Evolutionary conservation across 2,888 invertebrate genomes (phyloP).

Genomic region (Zaprionus bogoriensis): DNA sequence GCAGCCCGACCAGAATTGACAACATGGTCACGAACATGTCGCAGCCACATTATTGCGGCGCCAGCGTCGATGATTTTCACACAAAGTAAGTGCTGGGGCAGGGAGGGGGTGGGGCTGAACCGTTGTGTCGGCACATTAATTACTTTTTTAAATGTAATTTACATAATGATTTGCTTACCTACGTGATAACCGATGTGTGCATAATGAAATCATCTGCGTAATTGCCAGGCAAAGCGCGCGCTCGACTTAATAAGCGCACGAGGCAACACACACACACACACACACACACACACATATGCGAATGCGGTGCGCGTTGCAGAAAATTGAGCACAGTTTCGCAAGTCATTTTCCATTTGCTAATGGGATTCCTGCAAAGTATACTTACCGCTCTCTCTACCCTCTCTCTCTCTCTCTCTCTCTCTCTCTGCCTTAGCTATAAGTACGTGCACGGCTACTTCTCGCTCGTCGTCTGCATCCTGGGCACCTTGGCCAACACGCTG

Average conservation of each 20-base stretch:
- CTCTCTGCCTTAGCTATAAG: constrained; percentile 85
- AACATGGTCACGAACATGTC: constrained; percentile 80
- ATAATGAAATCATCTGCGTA: constrained; percentile 59
- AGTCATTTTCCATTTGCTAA: not conserved
- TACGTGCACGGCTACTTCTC: constrained; percentile 93
- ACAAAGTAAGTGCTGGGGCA: constrained; percentile 76
- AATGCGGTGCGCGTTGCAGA: no score
- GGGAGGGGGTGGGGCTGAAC: not conserved
- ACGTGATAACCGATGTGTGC: constrained; percentile 36
- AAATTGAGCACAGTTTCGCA: not conserved
- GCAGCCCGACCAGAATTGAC: constrained; percentile 42
- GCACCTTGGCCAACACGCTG: constrained; percentile 94
- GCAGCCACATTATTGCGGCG: constrained; percentile 81
- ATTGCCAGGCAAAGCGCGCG: constrained; percentile 47
- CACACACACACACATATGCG: not conserved
- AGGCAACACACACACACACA: not conserved
- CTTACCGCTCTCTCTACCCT: not conserved
- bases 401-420: not conserved
- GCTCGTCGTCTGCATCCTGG: constrained; percentile 93
- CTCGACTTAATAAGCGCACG: no score
- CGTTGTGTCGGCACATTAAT: constrained; percentile 59
- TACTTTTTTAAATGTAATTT: constrained; percentile 66
- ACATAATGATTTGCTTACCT: constrained; percentile 59
- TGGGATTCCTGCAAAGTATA: not conserved
- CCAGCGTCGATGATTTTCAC: constrained; percentile 81